These are phyloP conservation scores for Hafferia zeledoni DNA, from an alignment of 2,797 vertebrate genomes.

Conservation along the genomic window DNA sequence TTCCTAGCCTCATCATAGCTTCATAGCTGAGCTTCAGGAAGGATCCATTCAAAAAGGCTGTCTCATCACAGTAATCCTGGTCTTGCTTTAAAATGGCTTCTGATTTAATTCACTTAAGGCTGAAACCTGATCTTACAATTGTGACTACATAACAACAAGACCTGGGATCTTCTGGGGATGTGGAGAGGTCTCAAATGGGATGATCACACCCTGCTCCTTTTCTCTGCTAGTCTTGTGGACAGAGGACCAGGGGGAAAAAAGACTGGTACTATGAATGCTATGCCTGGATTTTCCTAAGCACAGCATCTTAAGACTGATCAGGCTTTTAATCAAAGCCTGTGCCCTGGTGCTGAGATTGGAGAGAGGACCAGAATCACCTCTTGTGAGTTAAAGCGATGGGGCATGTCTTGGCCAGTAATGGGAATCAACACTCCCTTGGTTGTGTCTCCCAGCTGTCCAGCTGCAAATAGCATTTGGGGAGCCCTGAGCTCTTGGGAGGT, in stretches of 20 bases:
- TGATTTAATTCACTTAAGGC: constrained; percentile 4
- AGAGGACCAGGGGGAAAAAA: not conserved
- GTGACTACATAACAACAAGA: not conserved
- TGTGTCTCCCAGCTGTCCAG: not conserved
- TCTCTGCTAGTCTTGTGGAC: not conserved
- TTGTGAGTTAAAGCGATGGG: not conserved
- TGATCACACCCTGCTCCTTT: not conserved
- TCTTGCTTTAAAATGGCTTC: constrained; percentile 55
- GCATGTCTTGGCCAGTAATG: not conserved
- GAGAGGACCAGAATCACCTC: not conserved
- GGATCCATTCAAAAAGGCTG: constrained; percentile 35
- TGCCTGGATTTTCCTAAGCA: not conserved
- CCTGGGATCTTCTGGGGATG: not conserved
- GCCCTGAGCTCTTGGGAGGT: not conserved
- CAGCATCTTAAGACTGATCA: not conserved
- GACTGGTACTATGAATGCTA: not conserved
- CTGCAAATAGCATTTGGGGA: not conserved
- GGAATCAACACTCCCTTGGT: not conserved
- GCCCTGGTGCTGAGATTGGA: not conserved
- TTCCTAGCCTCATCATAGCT: not conserved
- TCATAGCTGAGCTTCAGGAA: not conserved
- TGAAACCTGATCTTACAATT: constrained; percentile 1
- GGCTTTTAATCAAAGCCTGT: not conserved
- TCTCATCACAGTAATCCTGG: not conserved
- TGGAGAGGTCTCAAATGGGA: not conserved